Evolutionary conservation across 2,113 vertebrate species (phyloP).

Genomic region (Spizaetus ornatus): DNA sequence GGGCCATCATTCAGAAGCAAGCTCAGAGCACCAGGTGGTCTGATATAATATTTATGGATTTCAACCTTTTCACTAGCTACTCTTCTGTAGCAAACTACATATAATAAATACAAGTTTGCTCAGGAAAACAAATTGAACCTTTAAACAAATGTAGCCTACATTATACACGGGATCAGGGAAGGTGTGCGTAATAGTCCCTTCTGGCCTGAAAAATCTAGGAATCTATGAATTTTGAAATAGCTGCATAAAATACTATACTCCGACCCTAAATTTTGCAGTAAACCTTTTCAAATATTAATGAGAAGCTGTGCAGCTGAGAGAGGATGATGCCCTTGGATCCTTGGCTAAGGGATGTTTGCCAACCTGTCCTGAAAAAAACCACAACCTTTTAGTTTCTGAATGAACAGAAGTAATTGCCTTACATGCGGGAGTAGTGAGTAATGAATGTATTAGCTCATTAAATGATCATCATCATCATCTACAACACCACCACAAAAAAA

Average conservation of each 20-base stretch:
- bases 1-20: not conserved
- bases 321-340: not conserved
- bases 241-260: not conserved
- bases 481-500: not conserved
- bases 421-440: not conserved
- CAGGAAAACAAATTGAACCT: conserved; percentile 60
- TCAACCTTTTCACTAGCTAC: not conserved
- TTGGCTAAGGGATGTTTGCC: not conserved
- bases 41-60: conserved; percentile 60
- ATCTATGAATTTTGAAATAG: conserved; percentile 50
- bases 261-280: not conserved
- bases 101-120: conserved; percentile 30
- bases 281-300: conserved; percentile 47
- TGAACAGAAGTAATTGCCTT: not conserved
- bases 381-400: not conserved
- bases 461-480: not conserved
- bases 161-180: conserved; percentile 14
- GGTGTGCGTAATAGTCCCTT: not conserved
- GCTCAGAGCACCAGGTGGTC: conserved; percentile 40
- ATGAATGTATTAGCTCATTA: not conserved
- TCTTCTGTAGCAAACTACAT: not conserved
- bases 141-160: conserved; percentile 29
- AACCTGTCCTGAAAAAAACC: not conserved
- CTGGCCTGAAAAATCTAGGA: not conserved
- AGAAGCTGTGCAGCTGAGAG: not conserved